Evolutionary conservation across 2,113 vertebrate species (phyloP), one percentile per base, ranked within the genome.

Genomic region (Ceyx melanurus): DNA sequence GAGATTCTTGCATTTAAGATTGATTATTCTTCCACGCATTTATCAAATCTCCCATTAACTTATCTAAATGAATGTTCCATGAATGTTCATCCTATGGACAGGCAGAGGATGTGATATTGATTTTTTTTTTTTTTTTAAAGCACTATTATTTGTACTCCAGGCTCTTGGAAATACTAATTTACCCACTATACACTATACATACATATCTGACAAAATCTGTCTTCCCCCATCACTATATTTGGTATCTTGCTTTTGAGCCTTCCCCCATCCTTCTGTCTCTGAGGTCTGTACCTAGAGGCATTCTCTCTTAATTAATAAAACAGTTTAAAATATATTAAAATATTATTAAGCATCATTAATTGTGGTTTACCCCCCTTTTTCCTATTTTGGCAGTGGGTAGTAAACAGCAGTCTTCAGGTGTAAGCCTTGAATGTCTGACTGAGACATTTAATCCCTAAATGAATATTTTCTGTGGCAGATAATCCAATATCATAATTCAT

Each of bases 41-140:
- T 93, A 82, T 89, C 81, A 95, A 84, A 82, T 72, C 57, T 93
- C 45, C 45, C 48, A 72, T 82, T 94, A 88, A 70, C 16, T 90
- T 86, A 78, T 45, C 70, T 91, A 84, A 93, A 92, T 84, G 57
- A 92, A 75, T 75, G 81, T 78, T 89, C 48, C 15, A 29, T 33
- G 77, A 72, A 53, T 86, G 70, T 86, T 90, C 81, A 86, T 92
- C 57, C 70, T 61, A 43, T 53, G 42, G 78, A 87, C 81, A 93
- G 53, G 61, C 40, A 89, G 77, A 82, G 45, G 45, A 95, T 92
- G 77, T 53, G 48, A 33, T 90, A 94, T 48, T 70, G 83, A 83
- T 76, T 81, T 35, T 42, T 42, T 40, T 74, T n/a, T 79, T 85
- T 43, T 56, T 57, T 33, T 43, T 23, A 14, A 48, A 86, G 12